Percentiles rank a stretch among this genome's conserved stretches.
These are phyloP conservation scores for Strigamia maritima DNA, from an alignment of 2,888 invertebrate species.

Conservation along the genomic window DNA sequence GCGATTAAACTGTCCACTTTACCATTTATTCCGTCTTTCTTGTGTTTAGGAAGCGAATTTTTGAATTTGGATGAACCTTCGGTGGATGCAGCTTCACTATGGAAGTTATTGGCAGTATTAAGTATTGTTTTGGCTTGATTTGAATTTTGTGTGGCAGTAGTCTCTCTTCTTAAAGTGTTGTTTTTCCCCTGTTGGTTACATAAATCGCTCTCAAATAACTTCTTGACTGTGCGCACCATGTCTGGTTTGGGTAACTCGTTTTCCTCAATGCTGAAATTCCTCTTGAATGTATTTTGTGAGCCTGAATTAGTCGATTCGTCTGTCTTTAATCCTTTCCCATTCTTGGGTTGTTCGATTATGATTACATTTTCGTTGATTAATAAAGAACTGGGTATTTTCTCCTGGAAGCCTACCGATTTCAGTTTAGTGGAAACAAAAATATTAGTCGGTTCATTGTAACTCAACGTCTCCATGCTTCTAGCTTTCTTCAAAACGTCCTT, in stretches of 20 bases:
- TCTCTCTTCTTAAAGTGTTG: not conserved
- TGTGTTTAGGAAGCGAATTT: not conserved
- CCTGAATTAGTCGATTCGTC: too few species aligned
- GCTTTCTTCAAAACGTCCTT: conserved; percentile 42
- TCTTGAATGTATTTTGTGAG: not conserved
- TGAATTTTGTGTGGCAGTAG: not conserved
- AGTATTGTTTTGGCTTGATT: not conserved
- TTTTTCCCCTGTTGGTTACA: not conserved
- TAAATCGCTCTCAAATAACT: conserved; percentile 45
- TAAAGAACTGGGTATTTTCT: not conserved
- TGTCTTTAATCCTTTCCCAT: too few species aligned
- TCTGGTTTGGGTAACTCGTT: conserved; percentile 50
- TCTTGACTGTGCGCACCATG: conserved; percentile 48
- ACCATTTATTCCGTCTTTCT: not conserved
- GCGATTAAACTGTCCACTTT: too few species aligned
- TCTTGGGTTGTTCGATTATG: conserved; percentile 39
- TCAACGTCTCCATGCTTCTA: conserved; percentile 45
- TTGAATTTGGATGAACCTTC: not conserved
- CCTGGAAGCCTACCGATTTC: not conserved
- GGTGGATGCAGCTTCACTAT: conserved; percentile 10
- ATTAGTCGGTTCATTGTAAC: conserved; percentile 22
- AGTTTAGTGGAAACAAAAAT: not conserved
- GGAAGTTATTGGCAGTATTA: conserved; percentile 20
- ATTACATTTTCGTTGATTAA: conserved; percentile 40
- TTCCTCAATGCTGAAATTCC: conserved; percentile 36